Evolutionary conservation across 2,797 vertebrate species (phyloP).

Genomic region (Spinus olivaceus): DNA sequence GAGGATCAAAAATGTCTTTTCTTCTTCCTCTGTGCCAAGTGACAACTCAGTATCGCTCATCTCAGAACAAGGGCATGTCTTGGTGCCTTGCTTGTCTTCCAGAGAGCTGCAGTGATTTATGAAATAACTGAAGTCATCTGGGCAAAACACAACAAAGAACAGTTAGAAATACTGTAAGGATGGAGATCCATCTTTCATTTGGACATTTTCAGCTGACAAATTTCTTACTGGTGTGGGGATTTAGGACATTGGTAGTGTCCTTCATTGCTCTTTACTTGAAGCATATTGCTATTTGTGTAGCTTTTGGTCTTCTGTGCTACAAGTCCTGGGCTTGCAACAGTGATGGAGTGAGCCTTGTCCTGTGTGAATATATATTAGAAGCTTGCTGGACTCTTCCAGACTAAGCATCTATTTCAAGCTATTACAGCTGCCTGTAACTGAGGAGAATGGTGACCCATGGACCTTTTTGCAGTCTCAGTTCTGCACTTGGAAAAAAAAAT

Average conservation of each 20-base stretch:
- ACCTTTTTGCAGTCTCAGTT: background rate
- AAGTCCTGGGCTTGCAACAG: background rate
- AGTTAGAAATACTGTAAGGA: slow-evolving; percentile 15
- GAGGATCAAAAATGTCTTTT: background rate
- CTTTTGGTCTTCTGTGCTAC: background rate
- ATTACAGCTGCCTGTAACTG: background rate
- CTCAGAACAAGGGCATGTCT: background rate
- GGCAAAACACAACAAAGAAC: background rate
- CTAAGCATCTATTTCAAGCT: background rate
- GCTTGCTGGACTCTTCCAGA: background rate
- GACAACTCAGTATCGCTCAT: background rate
- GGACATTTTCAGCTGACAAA: slow-evolving; percentile 29
- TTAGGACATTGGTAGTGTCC: slow-evolving; percentile 30
- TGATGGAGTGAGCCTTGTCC: slow-evolving; percentile 2
- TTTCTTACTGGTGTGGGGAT: slow-evolving; percentile 2
- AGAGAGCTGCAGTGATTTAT: slow-evolving; percentile 39
- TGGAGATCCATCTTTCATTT: slow-evolving; percentile 39
- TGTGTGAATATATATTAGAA: background rate
- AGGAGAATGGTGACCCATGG: background rate
- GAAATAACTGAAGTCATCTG: slow-evolving; percentile 35
- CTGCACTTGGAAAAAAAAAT: background rate
- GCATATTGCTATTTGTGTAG: slow-evolving; percentile 13
- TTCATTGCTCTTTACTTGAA: slow-evolving; percentile 41
- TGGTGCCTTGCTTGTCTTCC: slow-evolving; percentile 17
- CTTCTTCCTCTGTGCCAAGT: background rate